phyloP scores from a whole-genome alignment of 2,797 vertebrate genomes.

The Alca torda region DNA sequence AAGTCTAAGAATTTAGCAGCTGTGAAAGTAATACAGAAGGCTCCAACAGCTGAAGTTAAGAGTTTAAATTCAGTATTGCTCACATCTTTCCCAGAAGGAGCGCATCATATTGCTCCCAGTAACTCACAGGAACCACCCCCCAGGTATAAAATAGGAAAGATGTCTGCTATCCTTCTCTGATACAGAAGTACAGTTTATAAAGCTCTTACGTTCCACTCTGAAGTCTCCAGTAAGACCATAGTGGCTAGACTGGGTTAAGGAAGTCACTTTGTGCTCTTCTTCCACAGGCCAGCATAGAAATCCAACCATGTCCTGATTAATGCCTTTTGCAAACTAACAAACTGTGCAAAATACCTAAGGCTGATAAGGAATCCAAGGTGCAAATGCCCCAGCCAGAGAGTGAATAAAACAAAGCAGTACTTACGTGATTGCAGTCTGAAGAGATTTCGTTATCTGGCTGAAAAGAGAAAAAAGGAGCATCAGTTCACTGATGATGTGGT shows the following conservation, averaged over 20 bases:
- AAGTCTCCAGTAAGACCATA: neutral
- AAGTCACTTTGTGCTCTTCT: neutral
- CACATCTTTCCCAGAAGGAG: neutral
- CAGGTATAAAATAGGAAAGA: neutral
- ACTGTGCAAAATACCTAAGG: neutral
- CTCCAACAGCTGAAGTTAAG: constrained; percentile 32
- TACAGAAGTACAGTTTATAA: neutral
- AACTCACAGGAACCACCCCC: constrained; percentile 1
- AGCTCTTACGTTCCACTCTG: neutral
- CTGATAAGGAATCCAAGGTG: neutral
- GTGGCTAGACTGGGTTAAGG: neutral
- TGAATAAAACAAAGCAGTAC: constrained; percentile 70
- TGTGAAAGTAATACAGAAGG: constrained; percentile 50
- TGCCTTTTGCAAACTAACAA: neutral
- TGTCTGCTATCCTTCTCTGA: neutral
- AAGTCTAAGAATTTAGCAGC: constrained; percentile 34
- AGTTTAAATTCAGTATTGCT: constrained; percentile 38
- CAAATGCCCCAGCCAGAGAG: neutral
- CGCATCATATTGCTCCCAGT: neutral
- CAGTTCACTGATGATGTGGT: neutral
- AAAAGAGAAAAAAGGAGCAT: constrained; percentile 18
- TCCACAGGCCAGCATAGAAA: neutral
- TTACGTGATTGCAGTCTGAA: constrained; percentile 95
- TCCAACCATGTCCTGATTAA: neutral
- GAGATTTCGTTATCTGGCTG: constrained; percentile 92